Evolutionary conservation across 2,113 vertebrate genomes (phyloP).

Genomic region (Prochilodus magdalenae): DNA sequence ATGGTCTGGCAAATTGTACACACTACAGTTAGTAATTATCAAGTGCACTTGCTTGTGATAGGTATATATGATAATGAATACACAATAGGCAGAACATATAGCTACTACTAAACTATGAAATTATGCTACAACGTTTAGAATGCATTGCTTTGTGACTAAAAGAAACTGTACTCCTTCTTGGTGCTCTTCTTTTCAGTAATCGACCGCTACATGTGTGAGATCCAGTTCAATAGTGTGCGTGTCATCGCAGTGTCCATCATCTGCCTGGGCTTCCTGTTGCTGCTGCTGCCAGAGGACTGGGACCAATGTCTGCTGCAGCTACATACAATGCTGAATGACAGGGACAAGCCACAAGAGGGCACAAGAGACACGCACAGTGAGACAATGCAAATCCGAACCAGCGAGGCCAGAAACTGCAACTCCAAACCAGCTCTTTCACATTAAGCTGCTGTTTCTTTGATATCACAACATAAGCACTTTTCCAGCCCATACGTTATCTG

Average conservation of each 20-base stretch:
- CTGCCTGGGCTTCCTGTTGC: conserved; percentile 85
- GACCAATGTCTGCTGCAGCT: conserved; percentile 81
- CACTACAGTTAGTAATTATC: too few species aligned
- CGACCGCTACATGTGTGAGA: conserved; percentile 83
- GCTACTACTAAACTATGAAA: too few species aligned
- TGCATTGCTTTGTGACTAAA: neutral
- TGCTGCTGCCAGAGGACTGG: conserved; percentile 87
- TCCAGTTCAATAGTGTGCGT: conserved; percentile 85
- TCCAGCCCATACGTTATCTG: neutral
- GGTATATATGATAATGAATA: too few species aligned
- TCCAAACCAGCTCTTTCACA: conserved; percentile 21
- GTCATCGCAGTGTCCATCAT: conserved; percentile 84
- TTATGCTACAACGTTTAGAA: neutral
- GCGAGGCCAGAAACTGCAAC: conserved; percentile 38
- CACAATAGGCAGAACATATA: too few species aligned
- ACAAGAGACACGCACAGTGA: conserved; percentile 66
- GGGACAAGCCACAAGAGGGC: conserved; percentile 77
- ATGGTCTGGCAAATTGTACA: too few species aligned
- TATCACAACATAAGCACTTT: neutral
- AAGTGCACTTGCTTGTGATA: too few species aligned
- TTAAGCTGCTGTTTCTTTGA: conserved; percentile 25
- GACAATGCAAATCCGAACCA: conserved; percentile 2
- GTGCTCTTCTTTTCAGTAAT: conserved; percentile 70
- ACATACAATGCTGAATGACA: conserved; percentile 79
- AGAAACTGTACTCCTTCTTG: neutral